phyloP scores from a whole-genome alignment of 2,797 vertebrate species.

The Pterois miles region DNA sequence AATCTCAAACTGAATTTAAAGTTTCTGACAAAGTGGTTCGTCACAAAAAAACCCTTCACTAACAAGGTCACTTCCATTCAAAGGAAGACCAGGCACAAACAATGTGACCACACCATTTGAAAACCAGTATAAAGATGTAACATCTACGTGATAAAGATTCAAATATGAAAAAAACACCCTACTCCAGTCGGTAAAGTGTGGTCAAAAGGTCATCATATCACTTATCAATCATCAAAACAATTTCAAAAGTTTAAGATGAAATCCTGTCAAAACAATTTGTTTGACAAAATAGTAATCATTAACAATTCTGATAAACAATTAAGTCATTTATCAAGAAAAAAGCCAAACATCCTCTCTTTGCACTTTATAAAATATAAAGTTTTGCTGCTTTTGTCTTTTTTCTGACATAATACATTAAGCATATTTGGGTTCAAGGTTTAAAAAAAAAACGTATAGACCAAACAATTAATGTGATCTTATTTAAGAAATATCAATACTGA shows the following conservation, averaged over 20 bases:
- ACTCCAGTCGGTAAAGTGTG: not conserved
- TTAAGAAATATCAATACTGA: not conserved
- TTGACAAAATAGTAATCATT: not conserved
- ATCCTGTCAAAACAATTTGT: not conserved
- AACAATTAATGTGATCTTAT: not conserved
- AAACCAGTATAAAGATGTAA: not conserved
- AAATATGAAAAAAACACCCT: not conserved
- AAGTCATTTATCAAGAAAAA: not conserved
- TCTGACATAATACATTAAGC: not conserved
- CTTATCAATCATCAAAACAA: not conserved
- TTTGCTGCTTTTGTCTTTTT: not conserved
- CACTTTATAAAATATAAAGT: not conserved
- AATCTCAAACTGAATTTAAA: not conserved
- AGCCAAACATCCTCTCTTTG: not conserved
- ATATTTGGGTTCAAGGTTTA: not conserved
- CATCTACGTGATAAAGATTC: not conserved
- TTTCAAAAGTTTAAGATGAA: not conserved
- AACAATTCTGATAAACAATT: not conserved
- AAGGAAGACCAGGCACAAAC: not conserved
- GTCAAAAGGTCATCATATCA: not conserved
- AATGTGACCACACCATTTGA: not conserved
- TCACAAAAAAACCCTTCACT: not conserved
- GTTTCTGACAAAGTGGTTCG: not conserved
- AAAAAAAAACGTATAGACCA: not conserved
- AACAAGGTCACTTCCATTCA: not conserved